phyloP scores from a whole-genome alignment of 2,888 invertebrate genomes.

The Yponomeuta evonymella region DNA sequence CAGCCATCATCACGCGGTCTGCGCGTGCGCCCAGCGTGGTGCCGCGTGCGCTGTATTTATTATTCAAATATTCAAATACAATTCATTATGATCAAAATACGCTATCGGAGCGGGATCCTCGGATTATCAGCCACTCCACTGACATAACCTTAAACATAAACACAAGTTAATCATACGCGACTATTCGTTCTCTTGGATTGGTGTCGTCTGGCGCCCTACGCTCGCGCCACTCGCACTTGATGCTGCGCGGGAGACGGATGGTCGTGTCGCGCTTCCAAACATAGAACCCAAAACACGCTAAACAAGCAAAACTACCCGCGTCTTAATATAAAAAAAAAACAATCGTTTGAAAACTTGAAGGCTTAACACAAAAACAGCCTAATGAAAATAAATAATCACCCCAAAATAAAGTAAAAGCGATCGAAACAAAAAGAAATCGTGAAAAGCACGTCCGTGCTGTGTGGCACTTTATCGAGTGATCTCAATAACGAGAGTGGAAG shows the following conservation, averaged over 20 bases:
- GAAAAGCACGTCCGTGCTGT: constrained; percentile 34
- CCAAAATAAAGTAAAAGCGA: neutral
- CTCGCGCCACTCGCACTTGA: constrained; percentile 36
- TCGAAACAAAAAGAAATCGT: constrained; percentile 23
- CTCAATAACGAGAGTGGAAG: constrained; percentile 23
- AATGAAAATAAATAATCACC: constrained; percentile 13
- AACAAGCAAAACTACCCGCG: constrained; percentile 10
- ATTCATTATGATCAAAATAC: constrained; percentile 32
- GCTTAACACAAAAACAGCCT: neutral
- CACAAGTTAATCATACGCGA: constrained; percentile 39
- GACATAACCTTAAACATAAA: constrained; percentile 37
- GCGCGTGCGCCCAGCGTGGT: constrained; percentile 58
- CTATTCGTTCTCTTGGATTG: constrained; percentile 39
- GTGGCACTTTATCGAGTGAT: constrained; percentile 55
- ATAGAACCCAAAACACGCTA: neutral
- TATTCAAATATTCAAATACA: constrained; percentile 32
- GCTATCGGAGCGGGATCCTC: constrained; percentile 39
- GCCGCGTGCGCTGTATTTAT: constrained; percentile 54
- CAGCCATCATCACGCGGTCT: constrained; percentile 43
- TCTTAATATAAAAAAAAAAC: constrained; percentile 20
- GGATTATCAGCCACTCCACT: constrained; percentile 40
- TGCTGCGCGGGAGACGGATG: constrained; percentile 16
- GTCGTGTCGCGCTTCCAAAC: constrained; percentile 11
- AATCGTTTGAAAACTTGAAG: constrained; percentile 15
- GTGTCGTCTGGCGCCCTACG: constrained; percentile 47